Evolutionary conservation across 2,797 vertebrate species (phyloP), one percentile per base, ranked within the genome.

Genomic region (Rhinoraja longicauda): DNA sequence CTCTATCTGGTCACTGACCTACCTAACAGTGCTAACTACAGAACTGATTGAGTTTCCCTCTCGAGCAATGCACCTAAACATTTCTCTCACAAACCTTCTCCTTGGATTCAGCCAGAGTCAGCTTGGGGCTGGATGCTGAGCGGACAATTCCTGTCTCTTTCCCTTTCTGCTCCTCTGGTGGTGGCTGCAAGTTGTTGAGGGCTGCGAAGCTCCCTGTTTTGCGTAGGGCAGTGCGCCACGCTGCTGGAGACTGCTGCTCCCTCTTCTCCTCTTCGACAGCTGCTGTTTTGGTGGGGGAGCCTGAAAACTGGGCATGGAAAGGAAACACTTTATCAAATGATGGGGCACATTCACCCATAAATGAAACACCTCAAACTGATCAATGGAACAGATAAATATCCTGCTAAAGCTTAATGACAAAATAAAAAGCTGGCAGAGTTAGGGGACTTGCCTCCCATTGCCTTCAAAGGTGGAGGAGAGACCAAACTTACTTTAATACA

Each of bases 81-180:
- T 36, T 88, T 32, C 62, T 67, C n/a, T 6, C 84, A 36, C 84
- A 19, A 67, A 88, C 84, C 84, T 88, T 88, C 17, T 88, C 84
- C 62, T 67, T 88, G n/a, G 84, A 36, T 67, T 88, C 84, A 36
- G 84, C 62, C 84, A 67, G 84, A 57, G 96, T 97, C 92, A 98
- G 96, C 93, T 96, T 96, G 72, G 97, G 97, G 94, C 97, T 97
- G 93, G 97, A 97, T 36, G 97, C 97, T 0, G 97, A 98, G 94
- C 97, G 97, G 72, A 95, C 96, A 96, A 97, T 97, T 88, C 96
- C 96, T 24, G 94, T 94, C 93, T 95, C 95, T 93, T 94, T 95
- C 81, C 95, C 81, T 93, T 97, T 96, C 92, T 94, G 95, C 93
- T 93, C 94, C 93, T 96, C 93, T 88, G 97, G 97, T 0, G 95